Evolutionary conservation across 2,888 invertebrate species (phyloP).

Genomic region (Nomada fabriciana): DNA sequence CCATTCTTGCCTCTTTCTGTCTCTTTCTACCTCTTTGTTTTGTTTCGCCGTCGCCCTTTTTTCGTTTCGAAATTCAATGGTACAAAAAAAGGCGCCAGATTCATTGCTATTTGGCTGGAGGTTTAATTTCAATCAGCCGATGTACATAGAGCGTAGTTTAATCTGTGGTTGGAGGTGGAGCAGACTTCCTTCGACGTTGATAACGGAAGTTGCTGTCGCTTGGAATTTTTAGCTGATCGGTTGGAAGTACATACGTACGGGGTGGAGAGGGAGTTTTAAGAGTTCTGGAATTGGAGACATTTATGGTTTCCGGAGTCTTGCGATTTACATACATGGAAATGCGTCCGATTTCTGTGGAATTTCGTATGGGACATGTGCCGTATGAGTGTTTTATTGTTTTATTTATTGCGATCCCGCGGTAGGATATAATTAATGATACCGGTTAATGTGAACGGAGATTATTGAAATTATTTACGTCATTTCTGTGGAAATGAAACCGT

Average conservation of each 20-base stretch:
- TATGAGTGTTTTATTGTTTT: too few relatives aligned
- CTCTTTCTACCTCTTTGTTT: not conserved
- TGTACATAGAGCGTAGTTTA: conserved; percentile 29
- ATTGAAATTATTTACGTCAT: too few relatives aligned
- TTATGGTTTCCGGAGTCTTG: not conserved
- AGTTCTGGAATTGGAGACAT: not conserved
- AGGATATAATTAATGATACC: too few relatives aligned
- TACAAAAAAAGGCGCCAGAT: not conserved
- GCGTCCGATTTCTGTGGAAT: too few relatives aligned
- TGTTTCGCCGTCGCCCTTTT: not conserved
- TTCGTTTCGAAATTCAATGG: not conserved
- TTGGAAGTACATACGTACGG: not conserved
- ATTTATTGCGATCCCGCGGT: too few relatives aligned
- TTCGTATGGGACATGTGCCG: too few relatives aligned
- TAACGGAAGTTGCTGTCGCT: conserved; percentile 38
- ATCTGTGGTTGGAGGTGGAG: conserved; percentile 36
- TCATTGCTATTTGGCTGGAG: conserved; percentile 31
- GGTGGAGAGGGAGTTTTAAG: not conserved
- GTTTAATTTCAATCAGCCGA: conserved; percentile 46
- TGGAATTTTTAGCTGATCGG: conserved; percentile 34
- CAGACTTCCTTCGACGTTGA: conserved; percentile 26
- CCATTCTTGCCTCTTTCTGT: not conserved
- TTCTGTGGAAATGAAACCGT: too few relatives aligned
- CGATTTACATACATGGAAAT: too few relatives aligned
- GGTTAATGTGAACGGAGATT: too few relatives aligned